Evolutionary conservation across 2,888 invertebrate species (phyloP).

Genomic region (Cantharis nigra): DNA sequence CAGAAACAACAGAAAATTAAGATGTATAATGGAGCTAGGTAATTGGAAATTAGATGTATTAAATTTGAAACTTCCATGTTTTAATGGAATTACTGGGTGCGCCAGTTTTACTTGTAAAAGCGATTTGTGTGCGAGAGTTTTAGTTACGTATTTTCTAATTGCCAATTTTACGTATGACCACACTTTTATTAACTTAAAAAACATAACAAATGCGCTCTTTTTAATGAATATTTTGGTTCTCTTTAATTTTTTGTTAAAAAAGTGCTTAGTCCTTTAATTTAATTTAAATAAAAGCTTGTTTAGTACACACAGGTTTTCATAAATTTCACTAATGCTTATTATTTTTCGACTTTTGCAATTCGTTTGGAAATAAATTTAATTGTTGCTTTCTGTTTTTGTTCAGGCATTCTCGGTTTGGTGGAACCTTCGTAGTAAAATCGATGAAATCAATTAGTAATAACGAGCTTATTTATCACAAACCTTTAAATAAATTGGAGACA

Average conservation of each 20-base stretch:
- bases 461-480: slow-evolving; percentile 87
- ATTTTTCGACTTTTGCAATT: not conserved
- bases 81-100: slow-evolving; percentile 12
- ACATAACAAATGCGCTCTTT: not conserved
- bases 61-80: slow-evolving; percentile 8
- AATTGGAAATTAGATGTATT: slow-evolving; percentile 32
- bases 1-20: slow-evolving; percentile 59
- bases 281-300: not conserved
- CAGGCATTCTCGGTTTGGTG: slow-evolving; percentile 92
- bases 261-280: not conserved
- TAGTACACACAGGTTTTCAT: not conserved
- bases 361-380: not conserved
- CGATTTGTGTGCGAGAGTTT: slow-evolving; percentile 6
- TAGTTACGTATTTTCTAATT: slow-evolving; percentile 10
- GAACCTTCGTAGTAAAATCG: slow-evolving; percentile 89
- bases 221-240: not conserved
- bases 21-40: slow-evolving; percentile 61
- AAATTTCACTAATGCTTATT: not conserved
- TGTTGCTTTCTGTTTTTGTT: slow-evolving; percentile 13
- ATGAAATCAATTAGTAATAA: slow-evolving; percentile 90
- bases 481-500: slow-evolving; percentile 75
- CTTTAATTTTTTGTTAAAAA: not conserved
- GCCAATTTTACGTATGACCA: not conserved
- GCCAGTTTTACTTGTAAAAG: slow-evolving; percentile 8
- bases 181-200: not conserved